These are phyloP conservation scores for Hypanus sabinus DNA, from an alignment of 2,113 vertebrate genomes.

Conservation along the genomic window DNA sequence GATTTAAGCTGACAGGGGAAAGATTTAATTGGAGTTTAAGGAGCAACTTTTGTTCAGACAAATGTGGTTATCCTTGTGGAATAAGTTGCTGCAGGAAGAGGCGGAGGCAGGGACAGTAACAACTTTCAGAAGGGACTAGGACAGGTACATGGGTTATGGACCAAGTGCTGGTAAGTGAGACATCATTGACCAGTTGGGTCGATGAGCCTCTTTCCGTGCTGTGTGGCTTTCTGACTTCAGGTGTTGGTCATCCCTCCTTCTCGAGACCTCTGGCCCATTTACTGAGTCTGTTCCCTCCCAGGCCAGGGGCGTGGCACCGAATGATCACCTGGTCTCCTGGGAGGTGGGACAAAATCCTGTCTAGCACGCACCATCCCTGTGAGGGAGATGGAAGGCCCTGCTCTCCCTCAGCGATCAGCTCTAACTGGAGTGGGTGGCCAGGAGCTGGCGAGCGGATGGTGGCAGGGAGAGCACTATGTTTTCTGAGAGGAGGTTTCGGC, in stretches of 20 bases:
- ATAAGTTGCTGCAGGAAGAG: too few relatives aligned
- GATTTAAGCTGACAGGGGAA: too few relatives aligned
- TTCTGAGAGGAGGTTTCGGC: neutral
- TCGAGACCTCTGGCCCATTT: neutral
- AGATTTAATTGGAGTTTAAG: too few relatives aligned
- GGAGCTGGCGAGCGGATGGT: neutral
- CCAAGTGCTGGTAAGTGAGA: too few relatives aligned
- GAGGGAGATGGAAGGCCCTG: too few relatives aligned
- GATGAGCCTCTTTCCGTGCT: neutral
- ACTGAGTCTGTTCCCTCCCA: neutral
- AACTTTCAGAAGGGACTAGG: too few relatives aligned
- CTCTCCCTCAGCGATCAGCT: neutral
- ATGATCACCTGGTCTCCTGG: neutral
- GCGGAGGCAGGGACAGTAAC: too few relatives aligned
- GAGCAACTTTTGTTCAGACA: too few relatives aligned
- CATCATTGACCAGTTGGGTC: too few relatives aligned
- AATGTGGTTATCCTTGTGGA: too few relatives aligned
- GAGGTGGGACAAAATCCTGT: neutral
- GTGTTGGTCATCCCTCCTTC: neutral
- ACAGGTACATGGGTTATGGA: too few relatives aligned
- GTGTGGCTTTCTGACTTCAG: neutral
- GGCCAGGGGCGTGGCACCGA: neutral
- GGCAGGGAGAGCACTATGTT: neutral
- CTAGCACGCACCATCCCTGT: neutral
- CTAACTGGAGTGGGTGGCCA: neutral